These are phyloP conservation scores for Hypanus sabinus DNA, from an alignment of 2,113 vertebrate species.

Conservation along the genomic window DNA sequence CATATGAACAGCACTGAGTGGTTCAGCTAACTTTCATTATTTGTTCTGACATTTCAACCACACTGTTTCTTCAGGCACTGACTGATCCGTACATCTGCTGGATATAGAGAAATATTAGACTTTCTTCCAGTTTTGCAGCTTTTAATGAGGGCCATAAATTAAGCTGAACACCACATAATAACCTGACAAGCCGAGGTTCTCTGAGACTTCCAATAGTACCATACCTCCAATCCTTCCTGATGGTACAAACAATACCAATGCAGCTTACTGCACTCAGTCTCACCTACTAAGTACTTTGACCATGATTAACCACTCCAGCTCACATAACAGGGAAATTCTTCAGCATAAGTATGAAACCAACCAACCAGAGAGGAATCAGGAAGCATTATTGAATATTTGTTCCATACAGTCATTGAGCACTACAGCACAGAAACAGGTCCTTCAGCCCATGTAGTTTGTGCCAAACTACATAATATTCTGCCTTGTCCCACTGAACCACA, in stretches of 20 bases:
- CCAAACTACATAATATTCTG: no score
- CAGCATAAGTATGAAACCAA: no score
- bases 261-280: neutral
- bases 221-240: neutral
- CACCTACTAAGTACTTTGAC: neutral
- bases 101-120: neutral
- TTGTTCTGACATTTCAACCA: neutral
- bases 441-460: no score
- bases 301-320: no score
- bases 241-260: neutral
- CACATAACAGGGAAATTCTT: no score
- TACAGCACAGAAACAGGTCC: no score
- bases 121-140: neutral
- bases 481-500: no score
- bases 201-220: neutral
- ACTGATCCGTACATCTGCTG: neutral
- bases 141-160: neutral
- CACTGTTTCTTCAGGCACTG: neutral
- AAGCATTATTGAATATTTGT: no score
- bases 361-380: no score
- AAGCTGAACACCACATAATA: neutral
- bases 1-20: neutral
- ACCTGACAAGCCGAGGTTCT: neutral
- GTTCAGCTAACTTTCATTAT: neutral
- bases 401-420: no score